A percentile compares a stretch with the other conserved stretches of the same genome.
phyloP scores from a whole-genome alignment of 2,888 invertebrate genomes.

The Flexamia atlantica region DNA sequence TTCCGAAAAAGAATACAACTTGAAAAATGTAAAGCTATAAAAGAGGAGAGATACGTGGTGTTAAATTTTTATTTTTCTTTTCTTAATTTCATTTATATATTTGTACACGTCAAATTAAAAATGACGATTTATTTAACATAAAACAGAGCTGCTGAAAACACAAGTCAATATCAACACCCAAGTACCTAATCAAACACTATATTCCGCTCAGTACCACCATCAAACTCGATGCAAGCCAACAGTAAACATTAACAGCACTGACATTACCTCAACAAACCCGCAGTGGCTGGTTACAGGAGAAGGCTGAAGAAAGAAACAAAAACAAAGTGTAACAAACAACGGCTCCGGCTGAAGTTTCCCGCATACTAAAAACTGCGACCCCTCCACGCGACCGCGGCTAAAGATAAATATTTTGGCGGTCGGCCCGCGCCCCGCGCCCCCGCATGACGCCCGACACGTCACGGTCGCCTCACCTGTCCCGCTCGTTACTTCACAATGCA shows the following conservation, averaged over 20 bases:
- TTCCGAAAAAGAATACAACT: too few relatives aligned
- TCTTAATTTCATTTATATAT: too few relatives aligned
- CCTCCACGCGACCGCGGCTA: background rate
- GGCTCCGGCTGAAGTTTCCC: background rate
- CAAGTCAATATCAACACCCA: too few relatives aligned
- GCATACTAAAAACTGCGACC: slow-evolving; percentile 44
- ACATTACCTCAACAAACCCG: background rate
- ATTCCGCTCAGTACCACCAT: too few relatives aligned
- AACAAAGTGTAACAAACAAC: background rate
- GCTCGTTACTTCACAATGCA: background rate
- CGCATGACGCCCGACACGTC: background rate
- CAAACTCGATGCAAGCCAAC: background rate
- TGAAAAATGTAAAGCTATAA: too few relatives aligned
- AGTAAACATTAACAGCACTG: background rate
- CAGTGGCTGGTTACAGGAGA: background rate
- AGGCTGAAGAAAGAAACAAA: background rate
- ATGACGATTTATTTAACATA: too few relatives aligned
- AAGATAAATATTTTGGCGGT: slow-evolving; percentile 57
- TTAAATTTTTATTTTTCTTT: too few relatives aligned
- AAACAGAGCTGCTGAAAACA: too few relatives aligned
- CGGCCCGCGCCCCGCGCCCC: slow-evolving; percentile 50
- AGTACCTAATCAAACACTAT: too few relatives aligned
- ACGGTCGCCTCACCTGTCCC: background rate
- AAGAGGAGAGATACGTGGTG: too few relatives aligned
- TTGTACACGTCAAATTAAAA: too few relatives aligned